Evolutionary conservation across 2,113 vertebrate genomes (phyloP).

Genomic region (Fregata magnificens): DNA sequence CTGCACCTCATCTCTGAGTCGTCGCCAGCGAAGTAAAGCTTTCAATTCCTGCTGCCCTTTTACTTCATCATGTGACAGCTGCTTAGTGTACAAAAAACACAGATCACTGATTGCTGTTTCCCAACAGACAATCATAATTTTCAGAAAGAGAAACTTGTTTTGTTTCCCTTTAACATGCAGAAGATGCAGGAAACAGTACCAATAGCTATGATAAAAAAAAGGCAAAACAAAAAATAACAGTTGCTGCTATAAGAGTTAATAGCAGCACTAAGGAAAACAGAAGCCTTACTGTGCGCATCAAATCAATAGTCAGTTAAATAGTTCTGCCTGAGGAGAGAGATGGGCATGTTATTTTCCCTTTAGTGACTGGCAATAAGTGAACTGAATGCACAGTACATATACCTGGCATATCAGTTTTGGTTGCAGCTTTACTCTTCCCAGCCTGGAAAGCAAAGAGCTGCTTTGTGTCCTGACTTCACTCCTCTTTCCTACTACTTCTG

Average conservation of each 20-base stretch:
- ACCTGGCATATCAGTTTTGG: not conserved
- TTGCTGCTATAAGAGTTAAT: not conserved
- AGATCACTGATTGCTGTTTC: not conserved
- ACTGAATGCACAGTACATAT: not conserved
- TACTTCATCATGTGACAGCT: constrained; percentile 78
- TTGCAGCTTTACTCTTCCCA: not conserved
- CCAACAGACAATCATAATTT: not conserved
- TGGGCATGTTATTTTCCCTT: not conserved
- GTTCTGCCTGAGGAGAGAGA: not conserved
- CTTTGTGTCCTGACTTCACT: not conserved
- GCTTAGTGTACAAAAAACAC: not conserved
- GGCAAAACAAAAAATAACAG: not conserved
- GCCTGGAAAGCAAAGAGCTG: not conserved
- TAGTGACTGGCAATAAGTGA: not conserved
- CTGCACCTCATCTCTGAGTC: constrained; percentile 88
- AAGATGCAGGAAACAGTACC: not conserved
- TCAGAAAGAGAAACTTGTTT: not conserved
- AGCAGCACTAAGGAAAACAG: not conserved
- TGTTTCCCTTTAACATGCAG: not conserved
- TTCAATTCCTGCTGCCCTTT: constrained; percentile 82
- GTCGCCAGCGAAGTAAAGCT: constrained; percentile 85
- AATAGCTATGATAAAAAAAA: not conserved
- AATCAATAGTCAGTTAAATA: not conserved
- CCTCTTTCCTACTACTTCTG: not conserved
- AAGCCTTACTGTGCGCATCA: not conserved